Percentiles rank a stretch among this genome's conserved stretches.
Evolutionary conservation across 30 jellyfish, hydroid and myxozoan species (phyloP).

Genomic region (Aurelia aurita): DNA sequence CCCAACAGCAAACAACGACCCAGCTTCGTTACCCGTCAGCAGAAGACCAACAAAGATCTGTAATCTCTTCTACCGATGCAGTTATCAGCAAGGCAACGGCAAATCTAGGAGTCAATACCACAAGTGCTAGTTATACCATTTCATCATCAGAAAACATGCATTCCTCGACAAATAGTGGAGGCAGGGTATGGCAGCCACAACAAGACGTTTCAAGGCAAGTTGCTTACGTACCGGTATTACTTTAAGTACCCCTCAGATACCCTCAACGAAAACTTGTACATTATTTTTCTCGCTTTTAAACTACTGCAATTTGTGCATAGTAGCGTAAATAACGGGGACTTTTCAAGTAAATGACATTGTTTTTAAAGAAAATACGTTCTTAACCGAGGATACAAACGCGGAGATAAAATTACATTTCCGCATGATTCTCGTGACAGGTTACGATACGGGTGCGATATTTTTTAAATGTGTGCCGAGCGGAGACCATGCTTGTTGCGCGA

Average conservation of each 20-base stretch:
- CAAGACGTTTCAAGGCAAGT: constrained; percentile 92
- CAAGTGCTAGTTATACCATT: constrained; percentile 72
- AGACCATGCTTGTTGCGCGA: constrained; percentile 29
- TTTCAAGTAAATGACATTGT: constrained; percentile 56
- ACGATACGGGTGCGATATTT: not conserved
- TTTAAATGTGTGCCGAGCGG: constrained; percentile 1
- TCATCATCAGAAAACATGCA: constrained; percentile 77
- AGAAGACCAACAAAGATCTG: constrained; percentile 78
- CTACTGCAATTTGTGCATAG: constrained; percentile 36
- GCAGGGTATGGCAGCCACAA: constrained; percentile 93
- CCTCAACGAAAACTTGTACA: not conserved
- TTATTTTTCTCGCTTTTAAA: constrained; percentile 18
- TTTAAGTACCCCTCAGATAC: constrained; percentile 11
- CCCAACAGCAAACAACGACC: constrained; percentile 64
- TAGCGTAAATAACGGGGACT: constrained; percentile 40
- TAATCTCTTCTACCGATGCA: constrained; percentile 62
- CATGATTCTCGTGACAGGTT: constrained; percentile 23
- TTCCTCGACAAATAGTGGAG: constrained; percentile 72
- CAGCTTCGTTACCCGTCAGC: constrained; percentile 74
- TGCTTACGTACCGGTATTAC: constrained; percentile 85
- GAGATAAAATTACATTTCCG: not conserved
- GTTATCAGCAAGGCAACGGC: constrained; percentile 55
- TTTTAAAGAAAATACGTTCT: constrained; percentile 25
- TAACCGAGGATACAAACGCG: constrained; percentile 70
- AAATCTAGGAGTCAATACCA: constrained; percentile 59